Percentiles rank a stretch among this genome's conserved stretches.
Conservation (phyloP, 2,797 vertebrate genomes). For the Trachops cirrhosus region DNA sequence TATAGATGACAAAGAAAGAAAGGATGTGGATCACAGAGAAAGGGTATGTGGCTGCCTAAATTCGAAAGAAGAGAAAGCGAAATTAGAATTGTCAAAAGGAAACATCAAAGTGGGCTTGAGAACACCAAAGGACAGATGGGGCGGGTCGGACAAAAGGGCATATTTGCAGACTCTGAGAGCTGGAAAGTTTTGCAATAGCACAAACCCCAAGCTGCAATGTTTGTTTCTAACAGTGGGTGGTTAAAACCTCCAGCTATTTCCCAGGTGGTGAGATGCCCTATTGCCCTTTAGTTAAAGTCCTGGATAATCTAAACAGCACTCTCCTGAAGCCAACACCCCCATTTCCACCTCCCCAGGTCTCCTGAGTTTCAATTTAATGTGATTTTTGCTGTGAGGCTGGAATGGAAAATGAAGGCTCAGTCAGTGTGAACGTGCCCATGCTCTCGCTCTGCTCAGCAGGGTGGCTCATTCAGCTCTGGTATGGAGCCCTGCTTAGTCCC, state of each 20-base stretch:
- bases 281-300: neutral
- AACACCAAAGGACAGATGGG: neutral
- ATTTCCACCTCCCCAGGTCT: neutral
- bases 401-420: neutral
- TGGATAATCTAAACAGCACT: neutral
- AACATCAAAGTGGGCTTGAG: neutral
- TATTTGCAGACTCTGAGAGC: neutral
- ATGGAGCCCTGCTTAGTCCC: neutral
- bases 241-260: neutral
- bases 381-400: conserved; percentile 33
- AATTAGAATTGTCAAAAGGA: neutral
- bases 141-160: neutral
- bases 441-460: neutral
- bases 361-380: neutral
- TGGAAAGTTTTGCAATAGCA: neutral
- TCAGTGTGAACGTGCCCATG: neutral
- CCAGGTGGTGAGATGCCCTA: neutral
- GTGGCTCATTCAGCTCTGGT: neutral
- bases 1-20: neutral
- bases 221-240: neutral
- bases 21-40: neutral
- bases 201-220: neutral
- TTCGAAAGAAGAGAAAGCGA: neutral
- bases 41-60: neutral
- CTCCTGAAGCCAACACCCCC: neutral